Evolutionary conservation across 2,797 vertebrate species (phyloP).

Genomic region (Epinephelus coioides): DNA sequence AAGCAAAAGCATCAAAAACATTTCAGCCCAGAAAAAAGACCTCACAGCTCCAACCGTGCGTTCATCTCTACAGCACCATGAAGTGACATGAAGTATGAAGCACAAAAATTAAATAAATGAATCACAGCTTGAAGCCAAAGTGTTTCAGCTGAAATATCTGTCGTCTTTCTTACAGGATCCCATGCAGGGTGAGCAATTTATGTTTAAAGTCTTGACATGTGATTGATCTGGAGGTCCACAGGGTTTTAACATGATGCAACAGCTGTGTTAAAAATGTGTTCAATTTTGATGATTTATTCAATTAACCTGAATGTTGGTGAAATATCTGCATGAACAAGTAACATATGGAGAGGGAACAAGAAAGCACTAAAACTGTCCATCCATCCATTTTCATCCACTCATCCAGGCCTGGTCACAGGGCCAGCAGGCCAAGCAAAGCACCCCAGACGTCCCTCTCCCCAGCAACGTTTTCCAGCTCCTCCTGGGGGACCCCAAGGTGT

Average conservation of each 20-base stretch:
- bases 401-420: no score
- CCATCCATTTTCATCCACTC: no score
- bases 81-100: neutral
- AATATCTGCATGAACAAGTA: no score
- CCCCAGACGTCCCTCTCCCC: no score
- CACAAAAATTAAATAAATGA: constrained; percentile 26
- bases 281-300: no score
- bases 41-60: constrained; percentile 4
- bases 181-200: neutral
- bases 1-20: constrained; percentile 42
- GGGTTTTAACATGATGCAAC: neutral
- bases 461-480: no score
- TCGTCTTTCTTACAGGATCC: neutral
- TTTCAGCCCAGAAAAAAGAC: constrained; percentile 7
- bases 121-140: constrained; percentile 32
- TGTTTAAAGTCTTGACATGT: neutral
- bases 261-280: no score
- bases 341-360: no score
- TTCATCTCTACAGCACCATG: neutral
- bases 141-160: neutral
- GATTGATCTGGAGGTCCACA: neutral
- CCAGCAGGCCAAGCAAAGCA: no score
- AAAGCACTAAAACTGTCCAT: no score
- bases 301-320: no score
- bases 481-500: no score